Conservation (phyloP, 2,888 invertebrate genomes). For the Drosophila limbata region DNA sequence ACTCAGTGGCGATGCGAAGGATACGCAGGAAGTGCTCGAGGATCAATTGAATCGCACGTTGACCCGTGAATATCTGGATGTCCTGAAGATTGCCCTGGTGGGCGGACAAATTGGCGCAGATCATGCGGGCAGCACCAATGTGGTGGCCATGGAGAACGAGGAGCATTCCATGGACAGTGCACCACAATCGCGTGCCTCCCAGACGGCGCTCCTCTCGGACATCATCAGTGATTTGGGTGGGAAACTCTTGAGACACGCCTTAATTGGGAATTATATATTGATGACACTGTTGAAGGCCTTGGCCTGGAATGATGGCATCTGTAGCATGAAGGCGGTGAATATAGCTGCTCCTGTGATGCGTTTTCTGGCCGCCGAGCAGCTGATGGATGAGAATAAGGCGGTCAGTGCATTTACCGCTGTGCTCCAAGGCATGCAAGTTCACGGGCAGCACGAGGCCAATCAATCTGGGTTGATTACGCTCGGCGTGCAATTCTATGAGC, state of each 20-base stretch:
- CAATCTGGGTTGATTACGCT: constrained; percentile 92
- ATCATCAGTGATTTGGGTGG: constrained; percentile 93
- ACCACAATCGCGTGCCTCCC: constrained; percentile 86
- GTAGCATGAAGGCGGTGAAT: constrained; percentile 92
- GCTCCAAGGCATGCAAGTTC: constrained; percentile 92
- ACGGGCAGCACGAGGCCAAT: constrained; percentile 96
- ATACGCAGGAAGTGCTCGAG: constrained; percentile 91
- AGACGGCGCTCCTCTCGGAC: constrained; percentile 88
- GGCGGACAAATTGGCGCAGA: constrained; percentile 87
- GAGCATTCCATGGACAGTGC: constrained; percentile 90
- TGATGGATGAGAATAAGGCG: constrained; percentile 89
- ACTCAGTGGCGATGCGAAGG: constrained; percentile 90
- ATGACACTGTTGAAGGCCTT: constrained; percentile 88
- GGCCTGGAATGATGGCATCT: constrained; percentile 95
- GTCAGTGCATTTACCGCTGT: constrained; percentile 91
- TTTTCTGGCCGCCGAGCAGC: constrained; percentile 88
- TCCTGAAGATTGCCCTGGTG: constrained; percentile 91
- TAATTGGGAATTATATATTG: constrained; percentile 88
- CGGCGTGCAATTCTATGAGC: constrained; percentile 94
- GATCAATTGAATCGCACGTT: constrained; percentile 94
- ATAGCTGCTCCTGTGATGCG: constrained; percentile 90
- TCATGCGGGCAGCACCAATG: constrained; percentile 47
- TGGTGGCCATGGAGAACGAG: constrained; percentile 88
- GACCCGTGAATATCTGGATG: constrained; percentile 94
- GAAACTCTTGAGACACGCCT: constrained; percentile 89